Evolutionary conservation across 2,888 invertebrate species (phyloP).

Genomic region (Cotesia congregata): DNA sequence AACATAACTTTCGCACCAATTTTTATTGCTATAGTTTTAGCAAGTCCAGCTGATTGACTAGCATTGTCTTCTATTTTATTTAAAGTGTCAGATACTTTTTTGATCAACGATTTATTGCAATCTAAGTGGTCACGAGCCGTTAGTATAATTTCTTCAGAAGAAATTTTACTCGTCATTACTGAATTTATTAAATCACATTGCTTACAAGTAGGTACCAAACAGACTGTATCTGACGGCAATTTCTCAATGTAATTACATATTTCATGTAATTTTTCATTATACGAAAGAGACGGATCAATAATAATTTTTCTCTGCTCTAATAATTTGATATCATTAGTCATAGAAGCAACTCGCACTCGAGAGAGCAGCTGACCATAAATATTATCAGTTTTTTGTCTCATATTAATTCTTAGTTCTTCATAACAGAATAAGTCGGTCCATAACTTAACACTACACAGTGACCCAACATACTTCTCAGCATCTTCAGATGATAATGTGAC

Average conservation of each 20-base stretch:
- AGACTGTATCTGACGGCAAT: slow-evolving; percentile 52
- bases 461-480: slow-evolving; percentile 39
- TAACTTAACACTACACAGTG: slow-evolving; percentile 45
- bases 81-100: slow-evolving; percentile 12
- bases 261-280: slow-evolving; percentile 47
- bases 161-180: slow-evolving; percentile 3
- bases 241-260: slow-evolving; percentile 48
- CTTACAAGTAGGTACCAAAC: slow-evolving; percentile 49
- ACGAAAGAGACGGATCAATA: slow-evolving; percentile 20
- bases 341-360: slow-evolving; percentile 7
- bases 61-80: slow-evolving; percentile 33
- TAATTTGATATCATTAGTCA: slow-evolving; percentile 8
- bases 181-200: slow-evolving; percentile 42
- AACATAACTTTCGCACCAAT: slow-evolving; percentile 52
- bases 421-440: slow-evolving; percentile 22
- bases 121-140: slow-evolving; percentile 21
- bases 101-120: slow-evolving; percentile 4
- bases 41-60: slow-evolving; percentile 50
- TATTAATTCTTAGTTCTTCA: slow-evolving; percentile 32
- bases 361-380: slow-evolving; percentile 21
- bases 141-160: slow-evolving; percentile 23
- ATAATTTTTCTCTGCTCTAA: slow-evolving; percentile 36
- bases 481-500: slow-evolving; percentile 50
- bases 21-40: slow-evolving; percentile 48
- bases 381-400: slow-evolving; percentile 20